Evolutionary conservation across 2,888 invertebrate genomes (phyloP).

Genomic region (Lasioglossum calceatum): DNA sequence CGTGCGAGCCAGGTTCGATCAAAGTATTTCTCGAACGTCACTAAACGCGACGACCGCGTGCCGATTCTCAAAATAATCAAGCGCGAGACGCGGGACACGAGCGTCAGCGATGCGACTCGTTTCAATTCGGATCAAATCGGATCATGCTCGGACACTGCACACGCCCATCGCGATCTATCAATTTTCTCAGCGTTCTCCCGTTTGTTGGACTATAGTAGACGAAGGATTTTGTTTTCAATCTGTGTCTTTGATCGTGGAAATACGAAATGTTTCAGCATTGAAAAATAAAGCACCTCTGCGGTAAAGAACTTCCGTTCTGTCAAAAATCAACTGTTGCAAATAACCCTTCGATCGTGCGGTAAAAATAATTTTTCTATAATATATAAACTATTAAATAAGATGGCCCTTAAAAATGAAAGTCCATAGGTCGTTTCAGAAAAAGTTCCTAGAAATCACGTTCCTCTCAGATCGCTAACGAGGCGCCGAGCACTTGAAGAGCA

Average conservation of each 20-base stretch:
- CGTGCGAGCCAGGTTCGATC: neutral
- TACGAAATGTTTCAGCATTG: too few relatives aligned
- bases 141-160: neutral
- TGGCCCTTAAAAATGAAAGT: too few relatives aligned
- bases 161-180: neutral
- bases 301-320: too few relatives aligned
- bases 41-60: slow-evolving; percentile 51
- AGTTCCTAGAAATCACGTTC: neutral
- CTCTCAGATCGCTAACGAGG: too few relatives aligned
- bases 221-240: too few relatives aligned
- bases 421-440: too few relatives aligned
- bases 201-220: neutral
- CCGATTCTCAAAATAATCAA: slow-evolving; percentile 63
- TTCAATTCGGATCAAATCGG: neutral
- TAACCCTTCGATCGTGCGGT: too few relatives aligned
- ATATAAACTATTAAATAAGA: too few relatives aligned
- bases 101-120: slow-evolving; percentile 41
- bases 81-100: slow-evolving; percentile 21
- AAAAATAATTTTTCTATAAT: too few relatives aligned
- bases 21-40: slow-evolving; percentile 33
- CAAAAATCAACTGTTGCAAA: too few relatives aligned
- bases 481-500: neutral
- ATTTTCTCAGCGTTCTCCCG: neutral
- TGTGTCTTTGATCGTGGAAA: too few relatives aligned
- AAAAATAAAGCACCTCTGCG: too few relatives aligned